A percentile compares a stretch with the other conserved stretches of the same genome.
phyloP scores from a whole-genome alignment of 2,113 vertebrate species.

The Tychaedon coryphoeus region DNA sequence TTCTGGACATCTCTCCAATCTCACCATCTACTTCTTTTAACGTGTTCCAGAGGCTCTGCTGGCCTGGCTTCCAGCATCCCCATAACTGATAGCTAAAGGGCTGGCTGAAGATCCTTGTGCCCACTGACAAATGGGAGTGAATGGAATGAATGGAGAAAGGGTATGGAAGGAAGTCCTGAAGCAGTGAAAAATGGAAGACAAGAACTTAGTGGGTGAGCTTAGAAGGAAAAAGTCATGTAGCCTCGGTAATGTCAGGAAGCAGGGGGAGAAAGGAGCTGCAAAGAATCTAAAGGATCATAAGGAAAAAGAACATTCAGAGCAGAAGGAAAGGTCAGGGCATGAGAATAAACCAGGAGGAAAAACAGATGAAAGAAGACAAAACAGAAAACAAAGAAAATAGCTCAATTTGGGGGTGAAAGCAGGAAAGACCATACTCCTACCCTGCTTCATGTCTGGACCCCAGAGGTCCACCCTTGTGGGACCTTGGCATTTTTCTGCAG shows the following conservation, averaged over 20 bases:
- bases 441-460: not conserved
- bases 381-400: not conserved
- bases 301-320: not conserved
- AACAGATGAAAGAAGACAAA: not conserved
- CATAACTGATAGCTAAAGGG: not conserved
- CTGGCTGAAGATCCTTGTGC: not conserved
- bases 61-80: not conserved
- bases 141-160: not conserved
- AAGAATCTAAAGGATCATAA: not conserved
- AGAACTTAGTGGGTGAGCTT: not conserved
- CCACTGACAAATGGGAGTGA: not conserved
- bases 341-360: not conserved
- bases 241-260: not conserved
- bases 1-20: constrained; percentile 19
- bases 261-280: not conserved
- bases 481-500: not conserved
- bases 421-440: too few species aligned
- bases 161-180: not conserved
- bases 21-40: not conserved
- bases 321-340: not conserved
- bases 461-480: not conserved
- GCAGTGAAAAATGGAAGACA: not conserved
- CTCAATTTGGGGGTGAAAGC: not conserved
- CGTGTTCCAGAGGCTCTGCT: not conserved
- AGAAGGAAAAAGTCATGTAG: not conserved